phyloP scores from a whole-genome alignment of 2,113 vertebrate species.

The Amblyopsis rosae region DNA sequence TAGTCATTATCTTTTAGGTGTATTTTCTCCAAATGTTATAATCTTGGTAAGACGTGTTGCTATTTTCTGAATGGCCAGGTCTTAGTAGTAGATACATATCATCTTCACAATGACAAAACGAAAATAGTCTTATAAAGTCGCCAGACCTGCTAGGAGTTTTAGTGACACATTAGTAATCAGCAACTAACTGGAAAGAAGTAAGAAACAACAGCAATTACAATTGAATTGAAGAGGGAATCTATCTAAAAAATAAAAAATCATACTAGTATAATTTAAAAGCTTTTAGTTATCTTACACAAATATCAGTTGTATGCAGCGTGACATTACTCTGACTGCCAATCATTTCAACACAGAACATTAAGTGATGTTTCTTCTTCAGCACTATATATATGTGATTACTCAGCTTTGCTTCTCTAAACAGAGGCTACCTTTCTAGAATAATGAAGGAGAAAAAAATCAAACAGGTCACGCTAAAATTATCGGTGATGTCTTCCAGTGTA shows the following conservation, averaged over 20 bases:
- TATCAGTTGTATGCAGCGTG: not conserved
- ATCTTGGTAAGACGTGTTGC: too few relatives aligned
- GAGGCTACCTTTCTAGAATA: not conserved
- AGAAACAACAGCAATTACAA: not conserved
- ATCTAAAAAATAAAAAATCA: too few relatives aligned
- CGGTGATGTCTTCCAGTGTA: conserved; percentile 80
- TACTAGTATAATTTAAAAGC: too few relatives aligned
- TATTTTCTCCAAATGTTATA: too few relatives aligned
- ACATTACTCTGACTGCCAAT: conserved; percentile 4
- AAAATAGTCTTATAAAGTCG: not conserved
- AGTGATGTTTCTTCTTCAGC: conserved; percentile 18
- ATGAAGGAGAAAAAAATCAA: conserved; percentile 12
- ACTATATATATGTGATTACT: conserved; percentile 35
- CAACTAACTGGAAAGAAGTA: not conserved
- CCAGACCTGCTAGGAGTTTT: too few relatives aligned
- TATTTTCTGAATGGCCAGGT: not conserved
- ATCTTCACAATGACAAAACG: not conserved
- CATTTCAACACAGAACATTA: not conserved
- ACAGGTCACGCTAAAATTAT: conserved; percentile 71
- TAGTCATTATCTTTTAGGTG: too few relatives aligned
- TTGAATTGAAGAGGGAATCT: too few relatives aligned
- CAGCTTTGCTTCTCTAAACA: not conserved
- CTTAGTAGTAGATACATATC: not conserved
- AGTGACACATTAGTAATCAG: not conserved
- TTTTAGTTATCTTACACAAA: too few relatives aligned